A percentile compares a stretch with the other conserved stretches of the same genome.
Conservation (phyloP, 2,888 invertebrate genomes). For the Drosophila fungiperda region DNA sequence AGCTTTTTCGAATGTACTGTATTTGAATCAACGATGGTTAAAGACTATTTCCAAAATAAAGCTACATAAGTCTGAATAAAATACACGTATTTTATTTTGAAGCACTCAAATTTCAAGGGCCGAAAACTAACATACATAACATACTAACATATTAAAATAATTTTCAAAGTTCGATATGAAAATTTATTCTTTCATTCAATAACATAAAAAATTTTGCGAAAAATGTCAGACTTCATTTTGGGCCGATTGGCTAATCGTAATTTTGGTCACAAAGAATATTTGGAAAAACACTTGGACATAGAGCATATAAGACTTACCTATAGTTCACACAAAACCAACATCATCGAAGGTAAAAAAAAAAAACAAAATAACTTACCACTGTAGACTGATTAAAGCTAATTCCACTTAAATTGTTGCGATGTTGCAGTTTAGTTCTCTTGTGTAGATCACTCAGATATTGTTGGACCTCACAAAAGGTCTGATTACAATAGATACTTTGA, state of each 20-base stretch:
- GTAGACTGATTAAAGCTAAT: slow-evolving; percentile 75
- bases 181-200: no score
- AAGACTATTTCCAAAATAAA: neutral
- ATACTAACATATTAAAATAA: no score
- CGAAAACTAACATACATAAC: no score
- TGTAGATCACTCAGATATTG: slow-evolving; percentile 71
- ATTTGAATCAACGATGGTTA: neutral
- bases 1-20: no score
- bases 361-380: slow-evolving; percentile 63
- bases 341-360: neutral
- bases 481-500: slow-evolving; percentile 68
- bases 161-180: no score
- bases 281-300: neutral
- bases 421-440: slow-evolving; percentile 63
- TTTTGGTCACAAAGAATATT: neutral
- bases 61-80: neutral
- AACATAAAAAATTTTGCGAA: no score
- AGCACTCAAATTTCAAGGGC: no score
- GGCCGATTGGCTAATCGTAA: neutral
- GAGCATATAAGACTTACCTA: neutral
- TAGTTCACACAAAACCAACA: neutral
- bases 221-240: neutral
- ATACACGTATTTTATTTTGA: no score
- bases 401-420: slow-evolving; percentile 75
- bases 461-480: slow-evolving; percentile 44